These are phyloP conservation scores for Andricus grossulariae DNA, from an alignment of 1,140 invertebrate species.

Conservation along the genomic window DNA sequence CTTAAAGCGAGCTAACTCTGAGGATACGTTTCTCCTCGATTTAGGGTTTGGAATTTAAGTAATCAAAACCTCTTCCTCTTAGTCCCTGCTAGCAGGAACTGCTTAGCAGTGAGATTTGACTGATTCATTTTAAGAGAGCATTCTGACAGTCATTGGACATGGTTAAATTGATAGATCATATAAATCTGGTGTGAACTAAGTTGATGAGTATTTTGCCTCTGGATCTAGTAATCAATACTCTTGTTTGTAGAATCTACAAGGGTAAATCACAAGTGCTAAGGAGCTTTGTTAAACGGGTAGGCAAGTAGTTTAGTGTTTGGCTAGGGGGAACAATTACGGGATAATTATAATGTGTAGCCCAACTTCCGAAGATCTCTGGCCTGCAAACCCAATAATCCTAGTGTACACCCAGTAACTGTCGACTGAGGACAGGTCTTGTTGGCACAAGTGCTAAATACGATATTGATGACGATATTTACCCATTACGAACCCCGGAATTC, in stretches of 20 bases:
- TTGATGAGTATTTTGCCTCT: not conserved
- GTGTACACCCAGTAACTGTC: conserved; percentile 11
- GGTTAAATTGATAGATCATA: no score
- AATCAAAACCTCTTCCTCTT: no score
- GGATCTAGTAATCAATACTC: conserved; percentile 5
- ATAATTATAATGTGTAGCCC: conserved; percentile 25
- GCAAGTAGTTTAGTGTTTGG: conserved; percentile 23
- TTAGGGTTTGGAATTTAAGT: no score
- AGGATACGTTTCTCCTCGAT: no score
- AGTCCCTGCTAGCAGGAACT: no score
- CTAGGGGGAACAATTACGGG: conserved; percentile 19
- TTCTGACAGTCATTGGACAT: no score
- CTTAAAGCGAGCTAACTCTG: no score
- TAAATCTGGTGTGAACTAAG: no score
- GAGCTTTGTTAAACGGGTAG: conserved; percentile 16
- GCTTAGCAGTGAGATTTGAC: no score
- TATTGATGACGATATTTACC: not conserved
- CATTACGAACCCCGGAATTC: conserved; percentile 32
- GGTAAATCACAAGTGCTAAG: conserved; percentile 12
- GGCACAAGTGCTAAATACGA: conserved; percentile 6
- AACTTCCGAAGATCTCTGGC: not conserved
- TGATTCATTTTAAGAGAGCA: no score
- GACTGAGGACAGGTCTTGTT: not conserved
- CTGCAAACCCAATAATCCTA: conserved; percentile 21
- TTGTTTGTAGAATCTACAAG: not conserved